phyloP scores from a whole-genome alignment of 2,797 vertebrate genomes.

The Hyperoplus immaculatus region DNA sequence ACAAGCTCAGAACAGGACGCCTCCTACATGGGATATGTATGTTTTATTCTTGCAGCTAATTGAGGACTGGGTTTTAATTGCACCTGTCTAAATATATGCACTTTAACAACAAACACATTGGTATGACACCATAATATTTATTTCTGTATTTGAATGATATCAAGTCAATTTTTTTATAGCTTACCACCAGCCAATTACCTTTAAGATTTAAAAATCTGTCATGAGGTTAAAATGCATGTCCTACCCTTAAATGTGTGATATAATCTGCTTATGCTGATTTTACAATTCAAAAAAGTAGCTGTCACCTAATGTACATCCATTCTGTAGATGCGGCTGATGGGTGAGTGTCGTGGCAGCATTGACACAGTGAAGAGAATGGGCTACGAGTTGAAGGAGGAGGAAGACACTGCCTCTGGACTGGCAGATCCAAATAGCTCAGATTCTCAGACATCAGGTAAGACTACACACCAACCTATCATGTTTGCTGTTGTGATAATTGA shows the following conservation, averaged over 20 bases:
- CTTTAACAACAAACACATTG: not conserved
- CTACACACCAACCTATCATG: not conserved
- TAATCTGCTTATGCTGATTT: not conserved
- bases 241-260: not conserved
- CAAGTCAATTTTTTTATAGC: not conserved
- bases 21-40: slow-evolving; percentile 94
- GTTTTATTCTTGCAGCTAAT: slow-evolving; percentile 63
- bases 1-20: slow-evolving; percentile 91
- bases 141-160: not conserved
- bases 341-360: slow-evolving; percentile 93
- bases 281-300: not conserved
- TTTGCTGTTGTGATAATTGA: too few relatives aligned
- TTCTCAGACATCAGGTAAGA: slow-evolving; percentile 92
- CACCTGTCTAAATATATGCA: not conserved
- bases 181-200: not conserved
- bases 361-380: slow-evolving; percentile 92
- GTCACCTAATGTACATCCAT: not conserved
- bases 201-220: not conserved
- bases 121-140: not conserved
- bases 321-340: slow-evolving; percentile 91
- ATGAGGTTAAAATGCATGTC: not conserved
- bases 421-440: slow-evolving; percentile 93
- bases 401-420: slow-evolving; percentile 89
- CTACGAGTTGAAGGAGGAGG: slow-evolving; percentile 91
- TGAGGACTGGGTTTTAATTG: too few relatives aligned